Percentiles rank a stretch among this genome's conserved stretches.
These are phyloP conservation scores for Oxyruncus cristatus DNA, from an alignment of 2,113 vertebrate species.

Conservation along the genomic window DNA sequence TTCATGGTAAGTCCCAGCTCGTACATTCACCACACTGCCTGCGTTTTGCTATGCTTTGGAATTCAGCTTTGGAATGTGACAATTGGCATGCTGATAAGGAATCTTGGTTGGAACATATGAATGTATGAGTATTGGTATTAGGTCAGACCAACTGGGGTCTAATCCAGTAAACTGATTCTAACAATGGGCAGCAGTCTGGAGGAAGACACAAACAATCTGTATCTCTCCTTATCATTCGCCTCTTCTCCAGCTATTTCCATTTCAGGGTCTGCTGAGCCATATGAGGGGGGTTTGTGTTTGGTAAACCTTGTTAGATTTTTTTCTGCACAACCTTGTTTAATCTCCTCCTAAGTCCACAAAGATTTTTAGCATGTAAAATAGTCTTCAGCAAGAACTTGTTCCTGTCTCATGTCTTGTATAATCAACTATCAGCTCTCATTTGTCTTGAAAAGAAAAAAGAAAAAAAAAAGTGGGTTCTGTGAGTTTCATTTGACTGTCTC, in stretches of 20 bases:
- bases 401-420: not conserved
- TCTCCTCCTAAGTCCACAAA: not conserved
- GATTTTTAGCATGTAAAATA: not conserved
- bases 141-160: not conserved
- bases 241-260: not conserved
- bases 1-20: not conserved
- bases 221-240: not conserved
- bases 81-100: not conserved
- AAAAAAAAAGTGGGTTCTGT: not conserved
- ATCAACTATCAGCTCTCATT: not conserved
- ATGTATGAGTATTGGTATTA: not conserved
- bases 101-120: not conserved
- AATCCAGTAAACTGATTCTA: not conserved
- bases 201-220: not conserved
- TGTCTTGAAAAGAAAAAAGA: not conserved
- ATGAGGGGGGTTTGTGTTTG: not conserved
- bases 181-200: not conserved
- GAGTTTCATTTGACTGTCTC: not conserved
- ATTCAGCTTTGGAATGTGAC: not conserved
- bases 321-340: not conserved
- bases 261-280: not conserved
- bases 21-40: not conserved
- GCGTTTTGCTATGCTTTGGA: not conserved
- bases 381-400: not conserved
- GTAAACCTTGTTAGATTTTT: not conserved